Evolutionary conservation across 2,888 invertebrate genomes (phyloP).

Genomic region (Rhamnusium bicolor): DNA sequence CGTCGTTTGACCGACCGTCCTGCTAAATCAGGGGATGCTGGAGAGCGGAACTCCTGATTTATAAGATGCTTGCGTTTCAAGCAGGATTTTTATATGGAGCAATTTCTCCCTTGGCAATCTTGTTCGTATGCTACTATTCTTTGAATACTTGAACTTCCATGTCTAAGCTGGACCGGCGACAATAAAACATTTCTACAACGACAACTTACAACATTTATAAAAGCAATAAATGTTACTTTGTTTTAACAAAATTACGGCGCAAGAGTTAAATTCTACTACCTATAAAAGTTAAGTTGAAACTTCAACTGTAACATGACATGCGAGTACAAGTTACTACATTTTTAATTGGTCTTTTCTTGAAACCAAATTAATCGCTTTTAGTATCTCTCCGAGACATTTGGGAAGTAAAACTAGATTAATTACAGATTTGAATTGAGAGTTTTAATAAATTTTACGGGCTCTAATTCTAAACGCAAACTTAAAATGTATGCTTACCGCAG

Average conservation of each 20-base stretch:
- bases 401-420: not conserved
- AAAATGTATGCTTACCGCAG: not conserved
- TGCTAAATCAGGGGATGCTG: constrained; percentile 47
- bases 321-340: not conserved
- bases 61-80: constrained; percentile 61
- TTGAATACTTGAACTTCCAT: constrained; percentile 56
- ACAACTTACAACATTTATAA: constrained; percentile 34
- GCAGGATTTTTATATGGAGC: constrained; percentile 58
- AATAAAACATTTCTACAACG: constrained; percentile 22
- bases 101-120: constrained; percentile 57
- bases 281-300: constrained; percentile 28
- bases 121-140: constrained; percentile 54
- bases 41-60: constrained; percentile 48
- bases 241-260: constrained; percentile 5
- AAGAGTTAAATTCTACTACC: constrained; percentile 14
- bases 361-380: not conserved
- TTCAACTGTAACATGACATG: not conserved
- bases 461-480: not conserved
- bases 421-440: not conserved
- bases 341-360: constrained; percentile 1
- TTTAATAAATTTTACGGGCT: not conserved
- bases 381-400: not conserved
- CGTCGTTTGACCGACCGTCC: constrained; percentile 57
- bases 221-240: constrained; percentile 30
- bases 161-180: constrained; percentile 22